A percentile compares a stretch with the other conserved stretches of the same genome.
phyloP scores from a whole-genome alignment of 2,888 invertebrate genomes.

The Arrhopalites spinosus region DNA sequence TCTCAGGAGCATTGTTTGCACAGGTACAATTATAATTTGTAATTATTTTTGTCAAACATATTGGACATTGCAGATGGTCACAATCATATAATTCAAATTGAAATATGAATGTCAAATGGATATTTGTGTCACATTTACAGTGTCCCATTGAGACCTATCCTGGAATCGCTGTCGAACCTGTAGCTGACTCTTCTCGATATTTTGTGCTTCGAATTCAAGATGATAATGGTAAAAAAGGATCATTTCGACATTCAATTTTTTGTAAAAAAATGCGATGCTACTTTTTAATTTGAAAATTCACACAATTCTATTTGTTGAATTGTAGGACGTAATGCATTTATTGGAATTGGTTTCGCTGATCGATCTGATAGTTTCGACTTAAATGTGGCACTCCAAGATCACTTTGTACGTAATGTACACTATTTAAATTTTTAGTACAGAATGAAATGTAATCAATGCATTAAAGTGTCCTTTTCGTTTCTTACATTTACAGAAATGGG shows the following conservation, averaged over 20 bases:
- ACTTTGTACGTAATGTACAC: constrained; percentile 65
- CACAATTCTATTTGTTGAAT: too few relatives aligned
- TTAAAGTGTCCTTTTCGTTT: too few relatives aligned
- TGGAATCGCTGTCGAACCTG: constrained; percentile 90
- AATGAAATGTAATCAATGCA: too few relatives aligned
- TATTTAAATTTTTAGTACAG: too few relatives aligned
- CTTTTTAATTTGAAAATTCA: too few relatives aligned
- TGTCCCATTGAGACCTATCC: constrained; percentile 96
- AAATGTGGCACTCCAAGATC: constrained; percentile 97
- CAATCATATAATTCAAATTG: background rate
- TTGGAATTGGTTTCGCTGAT: constrained; percentile 97
- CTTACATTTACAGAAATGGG: too few relatives aligned
- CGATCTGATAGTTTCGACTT: constrained; percentile 98
- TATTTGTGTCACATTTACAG: too few relatives aligned
- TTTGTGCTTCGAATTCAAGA: constrained; percentile 95
- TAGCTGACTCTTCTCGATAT: constrained; percentile 96
- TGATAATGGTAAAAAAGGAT: constrained; percentile 82
- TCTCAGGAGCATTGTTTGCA: constrained; percentile 90
- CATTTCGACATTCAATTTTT: too few relatives aligned
- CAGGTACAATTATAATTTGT: constrained; percentile 62
- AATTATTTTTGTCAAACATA: background rate
- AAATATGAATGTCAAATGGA: too few relatives aligned
- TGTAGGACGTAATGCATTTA: constrained; percentile 83
- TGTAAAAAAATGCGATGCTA: too few relatives aligned
- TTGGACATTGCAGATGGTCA: background rate